Evolutionary conservation across 2,888 invertebrate genomes (phyloP).

Genomic region (Minunthozetes semirufus): DNA sequence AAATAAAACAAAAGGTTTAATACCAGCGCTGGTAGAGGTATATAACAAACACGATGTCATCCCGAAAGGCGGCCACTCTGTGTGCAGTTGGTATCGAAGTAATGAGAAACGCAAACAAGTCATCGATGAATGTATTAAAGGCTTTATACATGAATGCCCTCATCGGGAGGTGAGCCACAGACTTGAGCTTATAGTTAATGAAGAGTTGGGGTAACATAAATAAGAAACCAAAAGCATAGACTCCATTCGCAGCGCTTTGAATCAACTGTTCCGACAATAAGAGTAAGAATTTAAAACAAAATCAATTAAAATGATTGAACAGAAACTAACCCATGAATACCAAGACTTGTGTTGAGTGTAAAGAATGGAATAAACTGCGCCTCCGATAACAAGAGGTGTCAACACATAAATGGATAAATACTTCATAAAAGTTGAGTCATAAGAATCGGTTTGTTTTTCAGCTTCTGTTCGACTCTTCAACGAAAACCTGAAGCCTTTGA

Average conservation of each 20-base stretch:
- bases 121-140: constrained; percentile 98
- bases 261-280: constrained; percentile 20
- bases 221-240: constrained; percentile 86
- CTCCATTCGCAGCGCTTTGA: too few species aligned
- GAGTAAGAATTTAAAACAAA: background rate
- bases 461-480: constrained; percentile 51
- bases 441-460: constrained; percentile 72
- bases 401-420: too few species aligned
- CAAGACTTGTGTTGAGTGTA: constrained; percentile 98
- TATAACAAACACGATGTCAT: constrained; percentile 97
- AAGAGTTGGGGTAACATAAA: constrained; percentile 99
- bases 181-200: constrained; percentile 98
- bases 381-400: constrained; percentile 87
- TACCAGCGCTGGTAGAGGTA: constrained; percentile 98
- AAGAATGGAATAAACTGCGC: constrained; percentile 85
- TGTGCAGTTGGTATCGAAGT: constrained; percentile 99
- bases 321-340: constrained; percentile 83
- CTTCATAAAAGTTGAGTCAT: too few species aligned
- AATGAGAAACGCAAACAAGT: constrained; percentile 99
- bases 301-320: constrained; percentile 4
- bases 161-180: constrained; percentile 99
- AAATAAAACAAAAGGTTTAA: too few species aligned
- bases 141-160: constrained; percentile 99
- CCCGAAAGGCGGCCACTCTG: constrained; percentile 92
- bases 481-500: constrained; percentile 45